Conservation (phyloP, 2,888 invertebrate species). For the Meloe dianella region DNA sequence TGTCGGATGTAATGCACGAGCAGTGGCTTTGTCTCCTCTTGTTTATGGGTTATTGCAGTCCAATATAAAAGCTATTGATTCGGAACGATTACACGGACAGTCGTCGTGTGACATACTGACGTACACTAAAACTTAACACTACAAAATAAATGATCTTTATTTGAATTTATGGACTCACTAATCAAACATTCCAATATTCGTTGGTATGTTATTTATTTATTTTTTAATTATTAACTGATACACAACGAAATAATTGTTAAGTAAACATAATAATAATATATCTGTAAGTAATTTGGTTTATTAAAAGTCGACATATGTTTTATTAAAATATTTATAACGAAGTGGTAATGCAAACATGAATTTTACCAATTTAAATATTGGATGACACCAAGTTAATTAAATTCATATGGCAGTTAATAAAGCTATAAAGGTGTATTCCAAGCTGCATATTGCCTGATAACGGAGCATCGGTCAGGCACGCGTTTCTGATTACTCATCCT, state of each 20-base stretch:
- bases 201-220: neutral
- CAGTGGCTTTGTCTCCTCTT: slow-evolving; percentile 56
- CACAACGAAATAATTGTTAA: slow-evolving; percentile 16
- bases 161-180: neutral
- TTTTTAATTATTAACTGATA: neutral
- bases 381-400: slow-evolving; percentile 52
- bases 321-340: slow-evolving; percentile 49
- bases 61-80: slow-evolving; percentile 57
- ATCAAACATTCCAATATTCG: neutral
- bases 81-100: slow-evolving; percentile 53
- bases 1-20: slow-evolving; percentile 58
- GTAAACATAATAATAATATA: slow-evolving; percentile 27
- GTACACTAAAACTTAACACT: slow-evolving; percentile 33
- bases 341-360: slow-evolving; percentile 36
- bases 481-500: slow-evolving; percentile 53
- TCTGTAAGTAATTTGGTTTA: slow-evolving; percentile 26
- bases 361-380: slow-evolving; percentile 49
- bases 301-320: slow-evolving; percentile 45
- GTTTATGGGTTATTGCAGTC: slow-evolving; percentile 57
- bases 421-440: slow-evolving; percentile 51
- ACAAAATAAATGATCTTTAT: slow-evolving; percentile 20
- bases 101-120: slow-evolving; percentile 31
- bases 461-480: slow-evolving; percentile 54
- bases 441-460: slow-evolving; percentile 56
- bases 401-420: slow-evolving; percentile 52